Evolutionary conservation across 2,797 vertebrate genomes (phyloP).

Genomic region (Gallinago nigripennis): DNA sequence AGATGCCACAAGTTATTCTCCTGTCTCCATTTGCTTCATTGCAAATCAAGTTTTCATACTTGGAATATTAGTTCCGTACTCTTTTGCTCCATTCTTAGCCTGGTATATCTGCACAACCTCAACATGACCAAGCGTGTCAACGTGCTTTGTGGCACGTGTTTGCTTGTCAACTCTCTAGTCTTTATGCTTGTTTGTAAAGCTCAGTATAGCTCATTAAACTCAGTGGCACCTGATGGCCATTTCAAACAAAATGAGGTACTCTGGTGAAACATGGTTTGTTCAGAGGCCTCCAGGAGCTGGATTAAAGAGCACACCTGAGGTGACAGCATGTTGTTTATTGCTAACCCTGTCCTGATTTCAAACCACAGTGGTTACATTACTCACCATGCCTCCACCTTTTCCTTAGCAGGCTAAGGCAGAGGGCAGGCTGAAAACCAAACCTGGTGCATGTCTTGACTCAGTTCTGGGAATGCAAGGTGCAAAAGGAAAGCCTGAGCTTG

Average conservation of each 20-base stretch:
- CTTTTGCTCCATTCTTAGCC: not conserved
- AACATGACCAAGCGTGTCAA: not conserved
- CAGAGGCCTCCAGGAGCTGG: not conserved
- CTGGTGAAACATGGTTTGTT: not conserved
- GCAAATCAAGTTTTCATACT: not conserved
- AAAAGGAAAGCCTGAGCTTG: not conserved
- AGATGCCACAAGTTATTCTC: not conserved
- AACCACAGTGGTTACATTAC: not conserved
- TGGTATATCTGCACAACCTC: not conserved
- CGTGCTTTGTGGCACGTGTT: not conserved
- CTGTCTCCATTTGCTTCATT: not conserved
- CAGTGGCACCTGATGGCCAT: not conserved
- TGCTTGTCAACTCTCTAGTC: not conserved
- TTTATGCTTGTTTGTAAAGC: not conserved
- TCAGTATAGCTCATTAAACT: not conserved
- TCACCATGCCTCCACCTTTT: not conserved
- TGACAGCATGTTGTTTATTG: not conserved
- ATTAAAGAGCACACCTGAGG: not conserved
- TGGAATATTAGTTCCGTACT: not conserved
- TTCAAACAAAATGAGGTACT: not conserved
- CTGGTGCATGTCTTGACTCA: not conserved
- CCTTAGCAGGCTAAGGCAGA: not conserved
- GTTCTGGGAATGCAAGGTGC: not conserved
- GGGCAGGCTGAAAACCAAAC: not conserved
- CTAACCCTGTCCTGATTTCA: not conserved